These are phyloP conservation scores for Cephalopholis sonnerati DNA, from an alignment of 2,113 vertebrate genomes.

Conservation along the genomic window DNA sequence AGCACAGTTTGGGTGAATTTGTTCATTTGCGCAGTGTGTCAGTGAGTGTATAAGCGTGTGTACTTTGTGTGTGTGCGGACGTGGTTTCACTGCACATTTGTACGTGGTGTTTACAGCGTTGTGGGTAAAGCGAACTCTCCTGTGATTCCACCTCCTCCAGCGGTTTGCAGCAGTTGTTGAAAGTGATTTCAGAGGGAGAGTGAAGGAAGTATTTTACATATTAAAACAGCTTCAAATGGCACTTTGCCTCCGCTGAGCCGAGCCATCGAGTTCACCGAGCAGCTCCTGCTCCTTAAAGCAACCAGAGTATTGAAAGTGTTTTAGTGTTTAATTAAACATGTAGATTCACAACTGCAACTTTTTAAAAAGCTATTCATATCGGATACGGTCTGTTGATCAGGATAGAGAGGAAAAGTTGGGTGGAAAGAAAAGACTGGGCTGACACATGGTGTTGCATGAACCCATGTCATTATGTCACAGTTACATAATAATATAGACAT, in stretches of 20 bases:
- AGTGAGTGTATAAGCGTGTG: not conserved
- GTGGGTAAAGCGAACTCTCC: constrained; percentile 47
- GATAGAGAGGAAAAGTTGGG: not conserved
- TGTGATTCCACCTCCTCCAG: constrained; percentile 52
- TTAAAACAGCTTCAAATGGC: constrained; percentile 64
- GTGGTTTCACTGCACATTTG: constrained; percentile 57
- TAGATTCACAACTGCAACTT: not conserved
- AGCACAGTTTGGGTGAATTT: constrained; percentile 10
- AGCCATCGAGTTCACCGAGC: constrained; percentile 52
- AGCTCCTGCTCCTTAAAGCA: not conserved
- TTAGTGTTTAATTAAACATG: constrained; percentile 24
- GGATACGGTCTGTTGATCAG: not conserved
- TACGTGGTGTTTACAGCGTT: constrained; percentile 56
- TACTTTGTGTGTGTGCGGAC: constrained; percentile 12
- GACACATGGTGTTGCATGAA: not conserved
- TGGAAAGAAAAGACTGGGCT: not conserved
- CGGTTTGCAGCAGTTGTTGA: constrained; percentile 59
- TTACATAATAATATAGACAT: not conserved
- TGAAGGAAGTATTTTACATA: constrained; percentile 65
- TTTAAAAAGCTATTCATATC: not conserved
- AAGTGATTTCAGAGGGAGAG: constrained; percentile 54
- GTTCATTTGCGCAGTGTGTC: constrained; percentile 11
- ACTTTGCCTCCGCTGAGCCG: constrained; percentile 11
- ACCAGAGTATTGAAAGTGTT: not conserved
- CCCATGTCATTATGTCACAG: not conserved